phyloP scores from a whole-genome alignment of 2,888 invertebrate species.

The Mythimna ferrago region DNA sequence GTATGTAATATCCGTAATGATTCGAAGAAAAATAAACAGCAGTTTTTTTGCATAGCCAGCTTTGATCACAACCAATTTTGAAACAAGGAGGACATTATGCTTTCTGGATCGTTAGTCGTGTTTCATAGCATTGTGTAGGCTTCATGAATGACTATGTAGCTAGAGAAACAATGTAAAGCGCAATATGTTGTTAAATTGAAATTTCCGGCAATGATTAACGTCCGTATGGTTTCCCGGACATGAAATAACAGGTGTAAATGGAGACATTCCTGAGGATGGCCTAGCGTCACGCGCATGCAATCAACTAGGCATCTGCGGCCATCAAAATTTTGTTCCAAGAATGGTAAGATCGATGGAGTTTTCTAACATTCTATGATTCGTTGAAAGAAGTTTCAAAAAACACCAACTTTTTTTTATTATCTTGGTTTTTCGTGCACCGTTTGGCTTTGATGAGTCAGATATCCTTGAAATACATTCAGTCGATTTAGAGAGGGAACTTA shows the following conservation, averaged over 20 bases:
- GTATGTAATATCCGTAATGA: slow-evolving; percentile 10
- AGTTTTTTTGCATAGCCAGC: slow-evolving; percentile 4
- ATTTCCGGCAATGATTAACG: slow-evolving; percentile 36
- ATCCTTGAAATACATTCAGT: slow-evolving; percentile 45
- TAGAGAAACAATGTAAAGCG: slow-evolving; percentile 10
- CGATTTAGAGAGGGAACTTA: slow-evolving; percentile 45
- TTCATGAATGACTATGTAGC: slow-evolving; percentile 6
- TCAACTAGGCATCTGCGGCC: neutral
- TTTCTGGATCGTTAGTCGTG: neutral
- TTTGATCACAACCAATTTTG: neutral
- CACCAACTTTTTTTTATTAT: neutral
- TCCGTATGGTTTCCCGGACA: slow-evolving; percentile 17
- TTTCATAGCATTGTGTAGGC: neutral
- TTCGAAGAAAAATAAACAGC: slow-evolving; percentile 27
- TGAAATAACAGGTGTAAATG: slow-evolving; percentile 12
- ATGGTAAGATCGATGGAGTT: neutral
- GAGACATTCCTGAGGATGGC: slow-evolving; percentile 3
- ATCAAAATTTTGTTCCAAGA: neutral
- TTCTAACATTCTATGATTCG: neutral
- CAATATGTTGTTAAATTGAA: slow-evolving; percentile 27
- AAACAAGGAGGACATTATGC: neutral
- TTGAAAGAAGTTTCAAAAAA: neutral
- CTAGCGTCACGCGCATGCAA: neutral
- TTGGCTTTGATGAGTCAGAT: slow-evolving; percentile 13
- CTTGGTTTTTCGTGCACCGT: slow-evolving; percentile 13